These are phyloP conservation scores for Brenthis daphne DNA, from an alignment of 2,888 invertebrate genomes.

Conservation along the genomic window DNA sequence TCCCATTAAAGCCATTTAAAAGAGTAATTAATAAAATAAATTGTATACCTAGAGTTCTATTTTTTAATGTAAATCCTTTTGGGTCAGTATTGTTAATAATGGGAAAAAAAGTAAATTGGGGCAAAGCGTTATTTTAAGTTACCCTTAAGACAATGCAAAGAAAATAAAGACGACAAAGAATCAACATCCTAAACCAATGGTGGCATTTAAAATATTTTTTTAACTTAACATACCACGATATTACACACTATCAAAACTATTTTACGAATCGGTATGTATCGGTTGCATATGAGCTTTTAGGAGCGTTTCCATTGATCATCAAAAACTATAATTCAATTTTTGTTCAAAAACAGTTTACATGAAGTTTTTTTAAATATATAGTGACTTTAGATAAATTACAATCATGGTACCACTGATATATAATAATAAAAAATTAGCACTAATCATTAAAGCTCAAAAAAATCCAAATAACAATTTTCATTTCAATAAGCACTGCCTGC, in stretches of 20 bases:
- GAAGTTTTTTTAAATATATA: no score
- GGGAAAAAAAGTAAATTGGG: background rate
- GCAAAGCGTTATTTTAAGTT: background rate
- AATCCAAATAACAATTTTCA: no score
- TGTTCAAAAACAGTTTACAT: no score
- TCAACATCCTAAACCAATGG: conserved; percentile 18
- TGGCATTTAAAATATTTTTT: conserved; percentile 28
- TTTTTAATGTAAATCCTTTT: background rate
- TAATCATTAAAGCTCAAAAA: no score
- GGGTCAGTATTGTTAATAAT: background rate
- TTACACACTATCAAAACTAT: conserved; percentile 54
- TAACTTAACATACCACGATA: conserved; percentile 36
- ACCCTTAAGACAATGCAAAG: background rate
- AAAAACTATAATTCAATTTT: background rate
- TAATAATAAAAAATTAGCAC: no score
- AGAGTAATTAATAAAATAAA: no score
- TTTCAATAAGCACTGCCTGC: no score
- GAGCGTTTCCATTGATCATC: conserved; percentile 47
- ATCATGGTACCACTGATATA: no score
- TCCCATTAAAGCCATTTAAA: no score
- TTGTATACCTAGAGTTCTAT: no score
- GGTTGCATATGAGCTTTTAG: conserved; percentile 51
- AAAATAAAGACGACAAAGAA: background rate
- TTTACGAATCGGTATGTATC: conserved; percentile 55
- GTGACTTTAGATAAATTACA: no score